phyloP scores from a whole-genome alignment of 2,797 vertebrate species.

The Setipinna tenuifilis region DNA sequence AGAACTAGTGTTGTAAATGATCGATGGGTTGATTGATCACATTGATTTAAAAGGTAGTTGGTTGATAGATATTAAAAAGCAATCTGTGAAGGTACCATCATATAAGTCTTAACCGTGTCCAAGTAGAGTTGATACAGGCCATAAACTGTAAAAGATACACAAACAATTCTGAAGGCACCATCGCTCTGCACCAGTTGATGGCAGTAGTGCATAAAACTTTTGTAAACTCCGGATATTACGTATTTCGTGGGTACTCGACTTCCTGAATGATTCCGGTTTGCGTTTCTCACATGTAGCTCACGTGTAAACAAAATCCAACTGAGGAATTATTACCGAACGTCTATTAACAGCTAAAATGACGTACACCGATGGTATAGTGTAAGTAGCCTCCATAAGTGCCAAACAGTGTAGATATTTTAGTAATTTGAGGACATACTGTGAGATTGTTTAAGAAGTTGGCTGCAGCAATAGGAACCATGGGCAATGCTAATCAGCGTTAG shows the following conservation, averaged over 20 bases:
- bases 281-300: background rate
- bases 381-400: constrained; percentile 41
- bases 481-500: background rate
- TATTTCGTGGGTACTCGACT: background rate
- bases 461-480: background rate
- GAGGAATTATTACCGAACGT: background rate
- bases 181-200: background rate
- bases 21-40: too few relatives aligned
- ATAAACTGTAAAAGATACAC: too few relatives aligned
- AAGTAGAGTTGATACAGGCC: too few relatives aligned
- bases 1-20: too few relatives aligned
- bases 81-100: too few relatives aligned
- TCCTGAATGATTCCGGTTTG: background rate
- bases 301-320: background rate
- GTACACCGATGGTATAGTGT: constrained; percentile 65
- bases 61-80: too few relatives aligned
- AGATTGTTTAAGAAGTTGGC: background rate
- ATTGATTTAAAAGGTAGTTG: too few relatives aligned
- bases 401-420: background rate
- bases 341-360: constrained; percentile 58
- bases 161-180: too few relatives aligned
- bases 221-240: background rate
- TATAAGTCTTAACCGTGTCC: too few relatives aligned
- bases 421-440: too few relatives aligned
- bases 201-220: background rate